Conservation (phyloP, 2,888 invertebrate genomes). For the Chymomyza caudatula region DNA sequence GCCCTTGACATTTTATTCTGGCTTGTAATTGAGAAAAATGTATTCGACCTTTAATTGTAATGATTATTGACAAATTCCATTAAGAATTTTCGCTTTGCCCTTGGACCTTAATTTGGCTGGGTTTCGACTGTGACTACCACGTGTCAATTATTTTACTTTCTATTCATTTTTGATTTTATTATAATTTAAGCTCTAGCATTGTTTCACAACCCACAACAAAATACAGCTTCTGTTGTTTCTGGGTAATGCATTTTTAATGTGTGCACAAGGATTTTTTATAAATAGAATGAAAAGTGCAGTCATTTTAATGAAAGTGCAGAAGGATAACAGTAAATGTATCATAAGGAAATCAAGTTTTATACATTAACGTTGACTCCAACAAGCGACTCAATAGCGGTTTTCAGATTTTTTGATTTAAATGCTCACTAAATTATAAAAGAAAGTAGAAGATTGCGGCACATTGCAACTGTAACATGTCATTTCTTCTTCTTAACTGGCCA, state of each 20-base stretch:
- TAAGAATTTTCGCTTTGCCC: neutral
- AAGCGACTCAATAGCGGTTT: too few relatives aligned
- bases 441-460: too few relatives aligned
- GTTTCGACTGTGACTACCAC: neutral
- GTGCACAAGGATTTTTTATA: neutral
- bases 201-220: neutral
- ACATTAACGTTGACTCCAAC: too few relatives aligned
- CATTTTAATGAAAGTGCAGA: neutral
- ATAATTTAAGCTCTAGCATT: neutral
- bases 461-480: too few relatives aligned
- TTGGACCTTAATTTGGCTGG: neutral
- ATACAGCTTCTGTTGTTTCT: neutral
- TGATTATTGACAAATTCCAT: slow-evolving; percentile 19
- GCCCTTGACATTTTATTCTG: neutral
- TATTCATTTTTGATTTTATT: neutral
- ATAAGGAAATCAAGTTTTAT: too few relatives aligned
- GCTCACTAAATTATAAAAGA: too few relatives aligned
- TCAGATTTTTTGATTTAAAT: too few relatives aligned
- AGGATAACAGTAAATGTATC: neutral
- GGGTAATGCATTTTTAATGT: neutral
- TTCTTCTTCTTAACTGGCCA: too few relatives aligned
- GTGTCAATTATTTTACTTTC: neutral
- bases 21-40: neutral
- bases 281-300: neutral
- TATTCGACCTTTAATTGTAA: slow-evolving; percentile 5